Evolutionary conservation across 1,140 invertebrate species (phyloP).

Genomic region (Diorhabda elongata): DNA sequence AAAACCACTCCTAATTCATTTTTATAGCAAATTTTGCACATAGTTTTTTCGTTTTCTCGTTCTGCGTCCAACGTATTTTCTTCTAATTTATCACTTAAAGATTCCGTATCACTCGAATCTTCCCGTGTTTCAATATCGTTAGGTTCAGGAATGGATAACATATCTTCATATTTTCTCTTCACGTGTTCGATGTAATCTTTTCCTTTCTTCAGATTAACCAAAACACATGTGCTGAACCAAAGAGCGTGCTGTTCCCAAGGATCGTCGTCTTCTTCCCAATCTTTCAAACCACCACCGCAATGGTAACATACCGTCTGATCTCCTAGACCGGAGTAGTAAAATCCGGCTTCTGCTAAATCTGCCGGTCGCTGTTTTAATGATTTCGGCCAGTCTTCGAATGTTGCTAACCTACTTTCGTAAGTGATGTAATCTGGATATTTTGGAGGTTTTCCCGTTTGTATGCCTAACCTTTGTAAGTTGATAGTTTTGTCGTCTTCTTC

Average conservation of each 20-base stretch:
- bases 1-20: slow-evolving; percentile 81
- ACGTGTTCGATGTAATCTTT: slow-evolving; percentile 53
- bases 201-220: slow-evolving; percentile 70
- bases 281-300: slow-evolving; percentile 80
- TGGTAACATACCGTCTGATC: slow-evolving; percentile 83
- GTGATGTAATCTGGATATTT: slow-evolving; percentile 62
- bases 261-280: slow-evolving; percentile 81
- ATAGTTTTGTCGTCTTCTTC: slow-evolving; percentile 43
- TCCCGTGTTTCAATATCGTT: slow-evolving; percentile 27
- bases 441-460: slow-evolving; percentile 48
- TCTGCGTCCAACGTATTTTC: neutral
- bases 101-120: slow-evolving; percentile 16
- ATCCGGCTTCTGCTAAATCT: slow-evolving; percentile 79
- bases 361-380: slow-evolving; percentile 70
- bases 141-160: slow-evolving; percentile 6
- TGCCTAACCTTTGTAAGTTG: slow-evolving; percentile 42
- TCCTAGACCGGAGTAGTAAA: slow-evolving; percentile 79
- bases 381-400: slow-evolving; percentile 72
- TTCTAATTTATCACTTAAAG: neutral
- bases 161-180: slow-evolving; percentile 22
- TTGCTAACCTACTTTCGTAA: slow-evolving; percentile 62
- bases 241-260: slow-evolving; percentile 85
- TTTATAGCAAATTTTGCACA: slow-evolving; percentile 76
- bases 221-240: slow-evolving; percentile 77
- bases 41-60: slow-evolving; percentile 18